phyloP scores from a whole-genome alignment of 2,888 invertebrate species.

The Parnassius apollo region DNA sequence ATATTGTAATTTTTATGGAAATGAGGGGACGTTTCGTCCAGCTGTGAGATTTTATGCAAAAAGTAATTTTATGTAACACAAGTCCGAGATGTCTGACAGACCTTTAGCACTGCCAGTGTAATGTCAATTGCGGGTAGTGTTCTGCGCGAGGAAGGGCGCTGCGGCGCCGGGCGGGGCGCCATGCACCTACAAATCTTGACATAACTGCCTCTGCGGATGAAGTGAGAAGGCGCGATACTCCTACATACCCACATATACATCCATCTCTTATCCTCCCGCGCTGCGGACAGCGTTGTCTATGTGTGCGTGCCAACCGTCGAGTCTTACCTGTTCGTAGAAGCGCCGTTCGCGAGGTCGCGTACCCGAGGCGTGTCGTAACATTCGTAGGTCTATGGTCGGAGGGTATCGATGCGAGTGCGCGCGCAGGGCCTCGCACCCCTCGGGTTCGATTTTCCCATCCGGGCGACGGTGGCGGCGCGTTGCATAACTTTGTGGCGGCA shows the following conservation, averaged over 20 bases:
- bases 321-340: constrained; percentile 37
- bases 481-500: constrained; percentile 76
- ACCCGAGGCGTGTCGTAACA: constrained; percentile 37
- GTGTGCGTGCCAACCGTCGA: constrained; percentile 26
- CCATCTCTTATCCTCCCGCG: constrained; percentile 3
- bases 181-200: constrained; percentile 36
- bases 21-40: no score
- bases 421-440: constrained; percentile 63
- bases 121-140: constrained; percentile 57
- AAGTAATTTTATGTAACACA: no score
- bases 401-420: constrained; percentile 68
- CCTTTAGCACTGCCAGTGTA: constrained; percentile 52
- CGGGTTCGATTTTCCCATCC: constrained; percentile 69
- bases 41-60: no score
- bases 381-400: constrained; percentile 35
- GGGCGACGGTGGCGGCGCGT: constrained; percentile 74
- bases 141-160: constrained; percentile 43
- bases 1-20: no score
- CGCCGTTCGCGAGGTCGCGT: constrained; percentile 42
- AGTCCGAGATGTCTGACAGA: constrained; percentile 22
- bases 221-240: constrained; percentile 31
- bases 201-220: constrained; percentile 36
- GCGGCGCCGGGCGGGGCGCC: constrained; percentile 42
- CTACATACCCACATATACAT: constrained; percentile 7
- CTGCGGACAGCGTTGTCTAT: constrained; percentile 18